Evolutionary conservation across 1,140 invertebrate genomes (phyloP).

Genomic region (Caerostris darwini): DNA sequence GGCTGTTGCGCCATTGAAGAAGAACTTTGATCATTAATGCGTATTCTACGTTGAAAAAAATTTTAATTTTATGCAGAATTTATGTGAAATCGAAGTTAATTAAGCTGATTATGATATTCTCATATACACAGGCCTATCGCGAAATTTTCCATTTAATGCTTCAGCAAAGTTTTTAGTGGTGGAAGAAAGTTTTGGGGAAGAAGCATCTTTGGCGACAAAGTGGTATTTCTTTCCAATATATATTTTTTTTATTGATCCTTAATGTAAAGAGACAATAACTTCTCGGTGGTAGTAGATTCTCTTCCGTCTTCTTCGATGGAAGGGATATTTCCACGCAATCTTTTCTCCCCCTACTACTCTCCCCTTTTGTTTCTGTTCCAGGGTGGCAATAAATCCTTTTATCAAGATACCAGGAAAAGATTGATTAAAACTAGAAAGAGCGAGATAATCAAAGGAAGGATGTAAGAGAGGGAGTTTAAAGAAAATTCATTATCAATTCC

Average conservation of each 20-base stretch:
- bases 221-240: not conserved
- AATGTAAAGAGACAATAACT: too few species aligned
- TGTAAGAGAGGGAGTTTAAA: not conserved
- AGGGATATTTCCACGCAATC: not conserved
- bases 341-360: not conserved
- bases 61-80: too few species aligned
- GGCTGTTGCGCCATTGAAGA: too few species aligned
- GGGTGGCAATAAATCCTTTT: not conserved
- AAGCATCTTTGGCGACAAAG: not conserved
- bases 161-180: not conserved
- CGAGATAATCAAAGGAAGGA: not conserved
- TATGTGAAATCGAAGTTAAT: too few species aligned
- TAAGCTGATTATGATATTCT: not conserved
- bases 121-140: not conserved
- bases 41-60: too few species aligned
- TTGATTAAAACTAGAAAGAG: not conserved
- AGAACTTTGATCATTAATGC: too few species aligned
- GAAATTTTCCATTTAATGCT: constrained; percentile 8
- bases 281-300: too few species aligned
- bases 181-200: not conserved
- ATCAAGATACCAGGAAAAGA: not conserved
- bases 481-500: constrained; percentile 13
- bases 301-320: not conserved
- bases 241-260: too few species aligned
- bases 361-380: not conserved